Percentiles rank a stretch among this genome's conserved stretches.
Evolutionary conservation across 2,888 invertebrate genomes (phyloP).

Genomic region (Mylabris sibirica): DNA sequence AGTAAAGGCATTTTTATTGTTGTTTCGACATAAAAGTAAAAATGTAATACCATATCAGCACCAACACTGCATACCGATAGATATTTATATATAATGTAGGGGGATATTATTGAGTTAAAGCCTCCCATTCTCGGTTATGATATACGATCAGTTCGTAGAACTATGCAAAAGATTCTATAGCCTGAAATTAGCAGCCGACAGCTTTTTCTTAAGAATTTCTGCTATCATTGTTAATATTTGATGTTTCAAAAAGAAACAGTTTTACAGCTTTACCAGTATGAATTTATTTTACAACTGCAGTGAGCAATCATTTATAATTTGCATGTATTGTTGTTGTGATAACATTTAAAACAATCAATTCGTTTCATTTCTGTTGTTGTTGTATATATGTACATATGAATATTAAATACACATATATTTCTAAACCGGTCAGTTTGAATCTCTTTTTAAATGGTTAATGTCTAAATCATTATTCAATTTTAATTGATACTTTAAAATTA

Average conservation of each 20-base stretch:
- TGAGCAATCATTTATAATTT: neutral
- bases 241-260: neutral
- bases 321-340: neutral
- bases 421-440: constrained; percentile 7
- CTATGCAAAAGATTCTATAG: constrained; percentile 19
- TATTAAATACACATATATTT: neutral
- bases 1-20: constrained; percentile 48
- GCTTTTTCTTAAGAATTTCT: neutral
- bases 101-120: constrained; percentile 39
- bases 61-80: constrained; percentile 43
- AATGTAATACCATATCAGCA: constrained; percentile 46
- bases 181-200: constrained; percentile 16
- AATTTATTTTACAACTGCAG: neutral
- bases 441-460: neutral
- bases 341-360: neutral
- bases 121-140: constrained; percentile 22
- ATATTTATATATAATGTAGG: neutral
- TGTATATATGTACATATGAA: neutral
- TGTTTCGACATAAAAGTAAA: constrained; percentile 48
- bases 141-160: constrained; percentile 33
- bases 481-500: constrained; percentile 15
- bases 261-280: no score
- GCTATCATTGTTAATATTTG: neutral
- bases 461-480: constrained; percentile 18
- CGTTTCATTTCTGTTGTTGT: neutral